Percentiles rank a stretch among this genome's conserved stretches.
phyloP scores from a whole-genome alignment of 2,888 invertebrate genomes.

The Plebejus anna region DNA sequence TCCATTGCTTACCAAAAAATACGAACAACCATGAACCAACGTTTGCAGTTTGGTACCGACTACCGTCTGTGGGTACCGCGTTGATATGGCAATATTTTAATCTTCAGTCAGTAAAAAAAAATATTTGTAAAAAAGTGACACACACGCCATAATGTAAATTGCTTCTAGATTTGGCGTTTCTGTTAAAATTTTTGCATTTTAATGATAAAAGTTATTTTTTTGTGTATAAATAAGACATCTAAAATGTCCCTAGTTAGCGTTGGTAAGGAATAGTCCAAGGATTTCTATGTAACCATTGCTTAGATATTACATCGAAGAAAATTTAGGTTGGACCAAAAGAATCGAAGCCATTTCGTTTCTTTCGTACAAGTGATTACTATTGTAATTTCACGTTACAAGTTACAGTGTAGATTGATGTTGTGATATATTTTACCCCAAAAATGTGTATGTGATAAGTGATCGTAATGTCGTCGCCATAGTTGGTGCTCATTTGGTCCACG shows the following conservation, averaged over 20 bases:
- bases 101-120: slow-evolving; percentile 49
- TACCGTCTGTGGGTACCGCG: slow-evolving; percentile 21
- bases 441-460: slow-evolving; percentile 49
- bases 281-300: slow-evolving; percentile 41
- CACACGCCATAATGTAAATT: slow-evolving; percentile 81
- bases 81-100: slow-evolving; percentile 47
- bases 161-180: slow-evolving; percentile 76
- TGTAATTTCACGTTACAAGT: slow-evolving; percentile 40
- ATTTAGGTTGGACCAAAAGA: slow-evolving; percentile 71
- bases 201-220: slow-evolving; percentile 57
- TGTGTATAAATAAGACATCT: slow-evolving; percentile 62
- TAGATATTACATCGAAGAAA: slow-evolving; percentile 48
- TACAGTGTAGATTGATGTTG: slow-evolving; percentile 35
- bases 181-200: slow-evolving; percentile 66
- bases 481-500: slow-evolving; percentile 61
- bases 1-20: no score
- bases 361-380: slow-evolving; percentile 54
- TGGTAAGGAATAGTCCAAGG: slow-evolving; percentile 61
- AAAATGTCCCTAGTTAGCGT: slow-evolving; percentile 71
- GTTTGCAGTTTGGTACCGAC: no score
- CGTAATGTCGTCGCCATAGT: slow-evolving; percentile 67
- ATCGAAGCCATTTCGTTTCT: slow-evolving; percentile 75
- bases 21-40: no score
- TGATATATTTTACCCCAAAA: slow-evolving; percentile 38
- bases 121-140: slow-evolving; percentile 68